Evolutionary conservation across 2,888 invertebrate species (phyloP).

Genomic region (Cistogaster globosa): DNA sequence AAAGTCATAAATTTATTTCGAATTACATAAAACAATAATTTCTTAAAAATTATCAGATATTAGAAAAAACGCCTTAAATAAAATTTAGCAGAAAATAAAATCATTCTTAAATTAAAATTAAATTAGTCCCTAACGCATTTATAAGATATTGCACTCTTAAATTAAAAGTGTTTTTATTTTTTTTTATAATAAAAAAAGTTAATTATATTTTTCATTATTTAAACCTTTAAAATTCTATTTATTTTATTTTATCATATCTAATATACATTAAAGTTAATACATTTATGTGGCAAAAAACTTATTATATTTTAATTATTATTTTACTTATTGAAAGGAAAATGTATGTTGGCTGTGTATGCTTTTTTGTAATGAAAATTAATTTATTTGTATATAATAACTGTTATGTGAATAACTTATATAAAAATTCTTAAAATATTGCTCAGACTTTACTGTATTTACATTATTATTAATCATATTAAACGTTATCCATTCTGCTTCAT

Average conservation of each 20-base stretch:
- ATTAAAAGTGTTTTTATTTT: not conserved
- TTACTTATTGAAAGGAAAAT: not conserved
- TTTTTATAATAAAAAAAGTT: too few relatives aligned
- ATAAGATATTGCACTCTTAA: constrained; percentile 17
- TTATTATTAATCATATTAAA: not conserved
- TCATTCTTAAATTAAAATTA: not conserved
- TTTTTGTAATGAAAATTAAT: not conserved
- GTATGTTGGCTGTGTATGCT: constrained; percentile 1
- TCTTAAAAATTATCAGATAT: not conserved
- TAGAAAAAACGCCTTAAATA: not conserved
- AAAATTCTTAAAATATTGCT: constrained; percentile 39
- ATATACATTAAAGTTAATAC: not conserved
- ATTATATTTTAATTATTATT: not conserved
- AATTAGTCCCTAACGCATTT: not conserved
- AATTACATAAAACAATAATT: too few relatives aligned
- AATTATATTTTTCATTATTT: not conserved
- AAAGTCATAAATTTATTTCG: too few relatives aligned
- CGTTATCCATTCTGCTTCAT: too few relatives aligned
- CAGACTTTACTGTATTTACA: constrained; percentile 45
- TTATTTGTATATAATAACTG: not conserved
- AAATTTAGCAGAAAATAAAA: not conserved
- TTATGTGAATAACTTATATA: constrained; percentile 1
- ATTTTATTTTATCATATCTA: not conserved
- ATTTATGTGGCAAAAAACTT: not conserved
- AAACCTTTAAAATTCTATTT: not conserved